These are phyloP conservation scores for rat (Rattus norvegicus) DNA, from an alignment of 2,113 vertebrate genomes.

Conservation along the genomic window DNA sequence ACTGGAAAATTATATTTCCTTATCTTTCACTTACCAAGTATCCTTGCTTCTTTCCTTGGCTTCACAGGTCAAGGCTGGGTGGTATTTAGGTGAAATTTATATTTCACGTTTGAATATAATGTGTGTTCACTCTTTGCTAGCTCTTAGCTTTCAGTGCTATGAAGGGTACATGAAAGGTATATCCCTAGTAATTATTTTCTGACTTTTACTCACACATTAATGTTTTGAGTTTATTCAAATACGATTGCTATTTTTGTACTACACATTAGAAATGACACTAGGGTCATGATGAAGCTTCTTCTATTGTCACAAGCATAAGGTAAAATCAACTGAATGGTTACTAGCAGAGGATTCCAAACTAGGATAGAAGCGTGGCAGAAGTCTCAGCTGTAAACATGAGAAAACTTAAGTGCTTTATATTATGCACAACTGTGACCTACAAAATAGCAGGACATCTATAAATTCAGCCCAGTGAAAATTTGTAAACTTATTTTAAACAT, in stretches of 20 bases:
- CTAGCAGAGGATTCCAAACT: conserved; percentile 37
- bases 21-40: conserved; percentile 73
- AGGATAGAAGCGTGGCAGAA: neutral
- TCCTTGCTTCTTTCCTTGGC: conserved; percentile 63
- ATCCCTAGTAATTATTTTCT: conserved; percentile 13
- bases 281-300: conserved; percentile 42
- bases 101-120: neutral
- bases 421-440: neutral
- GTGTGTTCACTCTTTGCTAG: neutral
- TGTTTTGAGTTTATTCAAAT: neutral
- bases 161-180: neutral
- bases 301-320: neutral
- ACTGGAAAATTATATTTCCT: conserved; percentile 76
- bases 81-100: neutral
- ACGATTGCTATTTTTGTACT: conserved; percentile 12
- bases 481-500: neutral
- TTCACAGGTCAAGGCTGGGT: neutral
- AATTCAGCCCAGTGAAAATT: neutral
- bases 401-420: conserved; percentile 25
- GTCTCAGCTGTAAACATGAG: neutral
- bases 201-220: conserved; percentile 1
- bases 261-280: conserved; percentile 33
- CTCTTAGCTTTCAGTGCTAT: neutral
- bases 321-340: neutral
- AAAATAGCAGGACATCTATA: neutral